Conservation (phyloP, 2,113 vertebrate species). For the Sturnus vulgaris region DNA sequence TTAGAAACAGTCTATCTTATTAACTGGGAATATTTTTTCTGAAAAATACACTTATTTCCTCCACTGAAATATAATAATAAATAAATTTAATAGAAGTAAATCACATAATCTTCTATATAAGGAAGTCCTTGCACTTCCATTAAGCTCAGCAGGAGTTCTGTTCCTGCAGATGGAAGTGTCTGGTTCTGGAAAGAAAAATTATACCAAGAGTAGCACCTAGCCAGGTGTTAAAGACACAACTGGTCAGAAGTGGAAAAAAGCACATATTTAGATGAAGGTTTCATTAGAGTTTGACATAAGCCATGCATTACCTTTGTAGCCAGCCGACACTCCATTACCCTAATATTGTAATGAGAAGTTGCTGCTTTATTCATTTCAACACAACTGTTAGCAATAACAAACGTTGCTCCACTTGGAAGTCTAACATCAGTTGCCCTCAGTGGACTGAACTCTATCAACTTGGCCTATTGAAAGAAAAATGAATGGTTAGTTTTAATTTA, state of each 20-base stretch:
- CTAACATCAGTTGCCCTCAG: conserved; percentile 88
- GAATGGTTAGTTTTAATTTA: conserved; percentile 45
- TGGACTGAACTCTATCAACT: conserved; percentile 94
- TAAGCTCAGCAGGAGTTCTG: not conserved
- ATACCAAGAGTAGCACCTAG: conserved; percentile 49
- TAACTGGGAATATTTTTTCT: not conserved
- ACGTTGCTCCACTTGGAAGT: conserved; percentile 86
- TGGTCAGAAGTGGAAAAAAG: conserved; percentile 6
- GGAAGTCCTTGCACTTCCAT: not conserved
- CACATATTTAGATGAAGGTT: conserved; percentile 48
- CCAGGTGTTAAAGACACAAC: conserved; percentile 44
- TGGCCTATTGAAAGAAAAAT: conserved; percentile 81
- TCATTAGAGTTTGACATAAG: conserved; percentile 61
- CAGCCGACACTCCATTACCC: conserved; percentile 90
- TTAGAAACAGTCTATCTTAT: conserved; percentile 30
- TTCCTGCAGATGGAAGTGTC: conserved; percentile 2
- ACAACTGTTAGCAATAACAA: conserved; percentile 96
- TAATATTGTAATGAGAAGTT: conserved; percentile 92
- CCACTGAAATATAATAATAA: not conserved
- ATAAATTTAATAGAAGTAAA: not conserved
- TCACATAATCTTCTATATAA: conserved; percentile 16
- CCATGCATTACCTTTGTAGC: conserved; percentile 87
- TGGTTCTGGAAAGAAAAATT: conserved; percentile 40
- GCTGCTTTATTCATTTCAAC: conserved; percentile 97
- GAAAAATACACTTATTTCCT: conserved; percentile 6